Percentiles rank a stretch among this genome's conserved stretches.
phyloP scores from a whole-genome alignment of 2,888 invertebrate species.

The Agonopterix alstromeriana region DNA sequence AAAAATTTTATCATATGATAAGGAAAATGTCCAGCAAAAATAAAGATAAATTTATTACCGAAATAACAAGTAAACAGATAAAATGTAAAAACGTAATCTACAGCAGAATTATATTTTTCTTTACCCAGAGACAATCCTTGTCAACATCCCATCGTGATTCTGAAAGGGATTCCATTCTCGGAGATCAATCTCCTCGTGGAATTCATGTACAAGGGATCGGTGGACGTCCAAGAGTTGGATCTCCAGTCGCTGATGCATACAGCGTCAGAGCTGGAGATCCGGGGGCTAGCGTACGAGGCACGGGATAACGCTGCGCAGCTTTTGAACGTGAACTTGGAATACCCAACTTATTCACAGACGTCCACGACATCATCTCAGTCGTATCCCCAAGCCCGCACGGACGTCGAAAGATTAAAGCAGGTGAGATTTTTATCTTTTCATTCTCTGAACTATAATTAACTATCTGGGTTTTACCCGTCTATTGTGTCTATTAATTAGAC shows the following conservation, averaged over 20 bases:
- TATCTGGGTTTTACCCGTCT: conserved; percentile 2
- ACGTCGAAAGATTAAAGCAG: conserved; percentile 69
- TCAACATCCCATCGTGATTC: conserved; percentile 83
- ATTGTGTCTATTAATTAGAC: conserved; percentile 1
- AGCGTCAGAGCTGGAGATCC: conserved; percentile 81
- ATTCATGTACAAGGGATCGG: conserved; percentile 84
- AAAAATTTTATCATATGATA: conserved; percentile 33
- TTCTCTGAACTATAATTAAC: conserved; percentile 3
- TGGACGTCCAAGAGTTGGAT: conserved; percentile 80
- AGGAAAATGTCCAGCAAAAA: conserved; percentile 26
- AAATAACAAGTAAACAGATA: conserved; percentile 11
- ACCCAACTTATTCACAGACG: conserved; percentile 57
- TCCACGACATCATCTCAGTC: conserved; percentile 31
- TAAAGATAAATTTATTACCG: conserved; percentile 24
- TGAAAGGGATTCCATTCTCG: conserved; percentile 80
- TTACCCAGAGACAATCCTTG: conserved; percentile 79
- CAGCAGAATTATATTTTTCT: conserved; percentile 12
- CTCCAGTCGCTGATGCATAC: conserved; percentile 80
- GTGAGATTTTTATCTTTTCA: conserved; percentile 28
- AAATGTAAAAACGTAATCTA: neutral
- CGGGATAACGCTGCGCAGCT: conserved; percentile 71
- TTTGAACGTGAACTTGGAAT: conserved; percentile 71
- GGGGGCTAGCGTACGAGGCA: conserved; percentile 79
- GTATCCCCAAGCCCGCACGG: conserved; percentile 51
- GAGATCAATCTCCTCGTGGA: conserved; percentile 82